Evolutionary conservation across 2,113 vertebrate species (phyloP), one percentile per base, ranked within the genome.

Genomic region (Alaudala cheleensis): DNA sequence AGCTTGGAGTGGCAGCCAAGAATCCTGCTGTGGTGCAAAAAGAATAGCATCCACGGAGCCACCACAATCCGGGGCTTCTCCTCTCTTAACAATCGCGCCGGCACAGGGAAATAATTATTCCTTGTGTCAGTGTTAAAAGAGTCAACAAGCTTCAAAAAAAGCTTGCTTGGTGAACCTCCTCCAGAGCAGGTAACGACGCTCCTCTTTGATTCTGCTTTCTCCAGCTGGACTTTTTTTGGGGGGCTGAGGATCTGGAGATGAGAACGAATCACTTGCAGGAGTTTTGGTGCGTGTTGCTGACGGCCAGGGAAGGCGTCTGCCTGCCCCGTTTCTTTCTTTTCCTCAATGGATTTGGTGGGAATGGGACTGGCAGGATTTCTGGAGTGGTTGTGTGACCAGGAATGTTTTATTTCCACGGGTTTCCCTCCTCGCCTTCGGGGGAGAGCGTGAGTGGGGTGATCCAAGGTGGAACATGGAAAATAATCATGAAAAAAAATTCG

Each of bases 21-120:
- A 98, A 98, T 98, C 98, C 98, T 98, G 98, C 98, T 98, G 98
- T 97, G 98, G 98, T 98, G 95, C 97, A 98, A 96, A 96, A 98
- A 98, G 96, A 97, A 96, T 86, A 95, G 94, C 85, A 93, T 95
- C 96, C 85, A 74, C 78, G 88, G 95, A 92, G 92, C 92, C 89
- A 95, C 92, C 94, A 89, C 95, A 83, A 70, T 64, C 86, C 87
- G 54, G 86, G 93, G 92, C 69, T 98, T 90, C 73, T 93, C 76
- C 81, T 61, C 95, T 93, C 60, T 44, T 83, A 86, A 86, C 80
- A 96, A 94, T 73, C 96, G 77, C 84, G 12, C 85, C 96, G 91
- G 86, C 93, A 93, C 92, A 93, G 91, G 93, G 94, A 89, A 96
- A 94, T 97, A 86, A 95, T 96, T 95, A 93, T 96, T 97, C 76